Evolutionary conservation across 2,113 vertebrate species (phyloP).

Genomic region (Antigone vipio): DNA sequence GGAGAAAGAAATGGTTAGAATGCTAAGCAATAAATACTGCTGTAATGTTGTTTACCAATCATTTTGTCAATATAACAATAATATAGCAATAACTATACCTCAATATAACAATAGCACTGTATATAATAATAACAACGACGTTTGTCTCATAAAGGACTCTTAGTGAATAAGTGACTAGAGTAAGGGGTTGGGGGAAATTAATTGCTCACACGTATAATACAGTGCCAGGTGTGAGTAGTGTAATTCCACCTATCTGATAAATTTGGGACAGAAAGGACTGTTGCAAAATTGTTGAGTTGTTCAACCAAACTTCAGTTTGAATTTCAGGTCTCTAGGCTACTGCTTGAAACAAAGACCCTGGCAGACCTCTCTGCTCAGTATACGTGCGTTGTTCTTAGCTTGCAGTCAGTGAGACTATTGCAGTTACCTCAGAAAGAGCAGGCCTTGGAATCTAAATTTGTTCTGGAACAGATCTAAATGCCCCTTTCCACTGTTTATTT

Average conservation of each 20-base stretch:
- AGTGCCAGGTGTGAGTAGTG: not conserved
- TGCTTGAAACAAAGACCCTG: not conserved
- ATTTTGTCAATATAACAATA: conserved; percentile 15
- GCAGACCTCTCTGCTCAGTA: not conserved
- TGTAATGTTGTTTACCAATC: not conserved
- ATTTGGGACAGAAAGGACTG: not conserved
- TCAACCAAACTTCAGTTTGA: not conserved
- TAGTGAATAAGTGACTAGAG: not conserved
- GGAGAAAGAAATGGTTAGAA: not conserved
- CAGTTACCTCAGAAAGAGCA: not conserved
- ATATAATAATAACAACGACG: not conserved
- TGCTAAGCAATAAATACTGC: not conserved
- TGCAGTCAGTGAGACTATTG: not conserved
- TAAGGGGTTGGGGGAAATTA: not conserved
- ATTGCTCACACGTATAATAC: not conserved
- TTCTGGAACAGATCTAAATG: not conserved
- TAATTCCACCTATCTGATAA: not conserved
- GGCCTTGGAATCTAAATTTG: not conserved
- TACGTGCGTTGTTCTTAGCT: not conserved
- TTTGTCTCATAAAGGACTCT: not conserved
- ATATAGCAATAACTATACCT: not conserved
- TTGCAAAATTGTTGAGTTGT: not conserved
- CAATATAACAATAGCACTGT: not conserved
- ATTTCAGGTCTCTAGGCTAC: not conserved
- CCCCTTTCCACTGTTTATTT: not conserved